These are phyloP conservation scores for Halcyon smyrnensis DNA, from an alignment of 2,797 vertebrate genomes.

Conservation along the genomic window DNA sequence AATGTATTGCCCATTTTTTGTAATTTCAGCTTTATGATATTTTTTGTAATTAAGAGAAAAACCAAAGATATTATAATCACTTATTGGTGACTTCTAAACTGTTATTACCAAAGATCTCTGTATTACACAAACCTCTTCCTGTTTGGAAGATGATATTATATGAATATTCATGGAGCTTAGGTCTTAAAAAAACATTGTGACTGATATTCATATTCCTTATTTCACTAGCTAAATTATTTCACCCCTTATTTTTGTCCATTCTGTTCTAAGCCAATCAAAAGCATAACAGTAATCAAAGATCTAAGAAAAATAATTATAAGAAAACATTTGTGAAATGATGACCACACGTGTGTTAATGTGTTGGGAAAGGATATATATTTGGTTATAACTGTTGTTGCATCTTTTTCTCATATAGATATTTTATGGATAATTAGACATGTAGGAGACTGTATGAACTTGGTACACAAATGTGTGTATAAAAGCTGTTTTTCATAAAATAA, in stretches of 20 bases:
- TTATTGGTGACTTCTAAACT: neutral
- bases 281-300: neutral
- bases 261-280: neutral
- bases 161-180: neutral
- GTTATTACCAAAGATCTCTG: neutral
- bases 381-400: neutral
- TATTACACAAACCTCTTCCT: neutral
- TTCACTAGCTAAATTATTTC: neutral
- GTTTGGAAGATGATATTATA: neutral
- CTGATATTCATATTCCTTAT: neutral
- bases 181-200: neutral
- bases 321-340: neutral
- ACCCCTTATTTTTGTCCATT: neutral
- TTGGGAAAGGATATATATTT: neutral
- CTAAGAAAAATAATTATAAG: neutral
- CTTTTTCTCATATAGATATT: neutral
- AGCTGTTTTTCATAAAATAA: neutral
- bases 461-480: neutral
- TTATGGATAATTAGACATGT: neutral
- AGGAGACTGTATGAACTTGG: neutral
- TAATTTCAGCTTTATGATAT: neutral
- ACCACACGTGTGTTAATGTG: neutral
- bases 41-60: neutral
- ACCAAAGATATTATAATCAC: neutral
- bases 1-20: neutral